Evolutionary conservation across 2,888 invertebrate genomes (phyloP).

Genomic region (Hyposoter didymator): DNA sequence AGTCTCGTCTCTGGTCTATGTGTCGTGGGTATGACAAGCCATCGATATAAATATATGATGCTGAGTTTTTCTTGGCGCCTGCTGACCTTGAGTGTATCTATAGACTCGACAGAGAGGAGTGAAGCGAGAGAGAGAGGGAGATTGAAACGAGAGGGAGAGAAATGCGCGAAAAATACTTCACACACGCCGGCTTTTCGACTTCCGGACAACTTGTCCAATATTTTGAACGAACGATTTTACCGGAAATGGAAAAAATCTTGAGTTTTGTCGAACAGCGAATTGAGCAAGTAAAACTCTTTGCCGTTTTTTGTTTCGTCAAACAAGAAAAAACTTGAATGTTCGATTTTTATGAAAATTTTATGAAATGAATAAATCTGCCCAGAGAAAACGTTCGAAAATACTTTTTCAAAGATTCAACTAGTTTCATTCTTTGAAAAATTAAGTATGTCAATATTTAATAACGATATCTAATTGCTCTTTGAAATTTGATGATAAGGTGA

Average conservation of each 20-base stretch:
- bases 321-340: too few species aligned
- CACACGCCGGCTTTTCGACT: constrained; percentile 37
- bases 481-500: background rate
- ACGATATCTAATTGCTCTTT: background rate
- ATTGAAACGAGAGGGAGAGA: background rate
- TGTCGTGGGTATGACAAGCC: background rate
- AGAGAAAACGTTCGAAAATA: too few species aligned
- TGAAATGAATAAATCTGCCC: background rate
- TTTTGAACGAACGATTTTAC: constrained; percentile 19
- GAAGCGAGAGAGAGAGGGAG: background rate
- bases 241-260: constrained; percentile 42
- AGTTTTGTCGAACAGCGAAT: background rate
- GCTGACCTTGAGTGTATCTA: constrained; percentile 61
- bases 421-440: background rate
- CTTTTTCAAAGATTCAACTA: too few species aligned
- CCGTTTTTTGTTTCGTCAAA: background rate
- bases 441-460: background rate
- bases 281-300: background rate
- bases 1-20: background rate
- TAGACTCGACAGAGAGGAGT: constrained; percentile 33
- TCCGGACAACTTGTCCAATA: constrained; percentile 16
- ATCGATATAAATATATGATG: constrained; percentile 11
- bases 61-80: constrained; percentile 43
- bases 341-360: background rate
- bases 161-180: constrained; percentile 9